A percentile compares a stretch with the other conserved stretches of the same genome.
Evolutionary conservation across 2,888 invertebrate species (phyloP).

Genomic region (Cataglyphis albicans): DNA sequence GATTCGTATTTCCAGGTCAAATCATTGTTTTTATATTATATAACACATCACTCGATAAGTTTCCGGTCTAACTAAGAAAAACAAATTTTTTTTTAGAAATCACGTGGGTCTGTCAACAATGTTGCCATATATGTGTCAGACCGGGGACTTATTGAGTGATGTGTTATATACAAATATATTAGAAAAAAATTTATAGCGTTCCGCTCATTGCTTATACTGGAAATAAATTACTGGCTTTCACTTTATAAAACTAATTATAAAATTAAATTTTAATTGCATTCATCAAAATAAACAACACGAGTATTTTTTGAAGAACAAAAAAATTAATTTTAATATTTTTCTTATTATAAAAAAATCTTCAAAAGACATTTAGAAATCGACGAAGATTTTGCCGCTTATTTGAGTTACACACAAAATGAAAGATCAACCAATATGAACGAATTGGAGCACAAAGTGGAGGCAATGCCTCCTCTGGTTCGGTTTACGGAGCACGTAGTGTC

Average conservation of each 20-base stretch:
- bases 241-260: not conserved
- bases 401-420: slow-evolving; percentile 21
- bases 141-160: too few relatives aligned
- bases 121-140: too few relatives aligned
- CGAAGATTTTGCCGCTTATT: slow-evolving; percentile 24
- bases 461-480: slow-evolving; percentile 73
- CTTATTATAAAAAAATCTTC: not conserved
- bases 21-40: slow-evolving; percentile 44
- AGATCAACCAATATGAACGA: slow-evolving; percentile 22
- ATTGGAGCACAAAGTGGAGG: not conserved
- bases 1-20: slow-evolving; percentile 47
- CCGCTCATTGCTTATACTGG: slow-evolving; percentile 23
- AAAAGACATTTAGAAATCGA: not conserved
- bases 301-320: not conserved
- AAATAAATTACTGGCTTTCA: slow-evolving; percentile 13
- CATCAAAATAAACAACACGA: not conserved
- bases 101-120: too few relatives aligned
- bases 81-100: too few relatives aligned
- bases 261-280: not conserved
- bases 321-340: not conserved
- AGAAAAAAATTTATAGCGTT: slow-evolving; percentile 11
- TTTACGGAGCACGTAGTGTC: slow-evolving; percentile 82
- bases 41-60: not conserved
- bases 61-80: too few relatives aligned
- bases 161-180: not conserved